Percentiles rank a stretch among this genome's conserved stretches.
Evolutionary conservation across 2,888 invertebrate genomes (phyloP).

Genomic region (Zygothrica quintamaculata): DNA sequence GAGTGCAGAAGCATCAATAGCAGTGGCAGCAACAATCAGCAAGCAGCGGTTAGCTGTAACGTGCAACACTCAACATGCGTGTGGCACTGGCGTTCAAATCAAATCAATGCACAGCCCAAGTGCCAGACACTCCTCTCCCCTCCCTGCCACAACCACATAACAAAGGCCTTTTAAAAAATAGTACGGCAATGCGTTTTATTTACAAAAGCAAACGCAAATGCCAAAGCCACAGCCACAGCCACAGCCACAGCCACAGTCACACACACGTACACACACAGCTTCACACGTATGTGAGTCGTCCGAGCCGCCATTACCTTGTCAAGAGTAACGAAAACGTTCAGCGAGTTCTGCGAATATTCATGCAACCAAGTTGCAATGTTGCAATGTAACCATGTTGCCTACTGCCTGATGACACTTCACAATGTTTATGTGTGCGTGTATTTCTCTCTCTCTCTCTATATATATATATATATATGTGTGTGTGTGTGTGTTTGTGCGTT

Average conservation of each 20-base stretch:
- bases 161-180: slow-evolving; percentile 27
- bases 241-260: slow-evolving; percentile 16
- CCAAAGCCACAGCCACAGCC: slow-evolving; percentile 9
- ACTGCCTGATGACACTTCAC: slow-evolving; percentile 27
- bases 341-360: slow-evolving; percentile 27
- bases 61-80: slow-evolving; percentile 24
- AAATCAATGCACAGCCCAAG: slow-evolving; percentile 24
- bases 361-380: slow-evolving; percentile 41
- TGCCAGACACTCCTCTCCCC: not conserved
- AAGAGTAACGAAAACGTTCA: slow-evolving; percentile 20
- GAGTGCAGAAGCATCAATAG: not conserved
- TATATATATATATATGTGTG: too few relatives aligned
- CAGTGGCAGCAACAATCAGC: too few relatives aligned
- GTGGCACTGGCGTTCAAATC: slow-evolving; percentile 26
- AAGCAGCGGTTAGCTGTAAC: slow-evolving; percentile 6
- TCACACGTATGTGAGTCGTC: not conserved
- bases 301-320: slow-evolving; percentile 39
- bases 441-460: too few relatives aligned
- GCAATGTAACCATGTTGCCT: slow-evolving; percentile 2
- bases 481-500: slow-evolving; percentile 37
- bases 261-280: not conserved
- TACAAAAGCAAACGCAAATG: slow-evolving; percentile 51
- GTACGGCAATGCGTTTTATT: slow-evolving; percentile 55
- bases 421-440: slow-evolving; percentile 9
- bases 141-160: slow-evolving; percentile 12